Evolutionary conservation across 2,113 vertebrate species (phyloP), one percentile per base, ranked within the genome.

Genomic region (Alosa alosa): DNA sequence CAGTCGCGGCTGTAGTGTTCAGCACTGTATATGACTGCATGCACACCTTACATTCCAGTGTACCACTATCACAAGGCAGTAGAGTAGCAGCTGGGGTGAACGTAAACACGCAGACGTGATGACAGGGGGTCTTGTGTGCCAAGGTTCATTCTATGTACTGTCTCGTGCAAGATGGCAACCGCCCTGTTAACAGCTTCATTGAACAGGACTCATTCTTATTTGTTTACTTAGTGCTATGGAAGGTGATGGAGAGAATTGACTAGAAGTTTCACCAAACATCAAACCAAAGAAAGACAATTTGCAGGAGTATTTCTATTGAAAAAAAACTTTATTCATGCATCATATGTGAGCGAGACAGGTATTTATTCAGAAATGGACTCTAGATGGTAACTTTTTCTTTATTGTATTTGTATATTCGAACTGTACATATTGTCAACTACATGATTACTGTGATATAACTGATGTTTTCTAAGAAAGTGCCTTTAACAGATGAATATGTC

Each of bases 381-480:
- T 78, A 78, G 72, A 41, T 41, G 31, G 31, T 78, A 78, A 78
- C 72, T 41, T 36, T 78, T 78, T 36, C 72, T 78, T 78, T 78
- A 78, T 78, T 78, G 36, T 78, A 78, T 78, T 78, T 78, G 72
- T 78, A 78, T 78, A 78, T 78, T 78, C 72, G 72, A 78, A 17
- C 72, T 78, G 72, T 78, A 78, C 72, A 78, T 78, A 78, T 39
- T 78, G 72, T 78, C 72, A 78, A 78, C 15, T 78, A 78, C 72
- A 78, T 64, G 60, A 64, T 78, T 78, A 78, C 72, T 78, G 72
- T 78, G 72, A 78, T 78, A 11, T 78, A 78, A 78, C 72, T 78
- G 11, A 25, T 31, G 31, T 78, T 78, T 78, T 39, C 36, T 17
- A 78, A 39, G 25, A 72, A 72, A 36, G 25, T 36, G 31, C 72